Base-by-base conservation (phyloP, 1,140 invertebrate species). In the Polyergus mexicanus region DNA sequence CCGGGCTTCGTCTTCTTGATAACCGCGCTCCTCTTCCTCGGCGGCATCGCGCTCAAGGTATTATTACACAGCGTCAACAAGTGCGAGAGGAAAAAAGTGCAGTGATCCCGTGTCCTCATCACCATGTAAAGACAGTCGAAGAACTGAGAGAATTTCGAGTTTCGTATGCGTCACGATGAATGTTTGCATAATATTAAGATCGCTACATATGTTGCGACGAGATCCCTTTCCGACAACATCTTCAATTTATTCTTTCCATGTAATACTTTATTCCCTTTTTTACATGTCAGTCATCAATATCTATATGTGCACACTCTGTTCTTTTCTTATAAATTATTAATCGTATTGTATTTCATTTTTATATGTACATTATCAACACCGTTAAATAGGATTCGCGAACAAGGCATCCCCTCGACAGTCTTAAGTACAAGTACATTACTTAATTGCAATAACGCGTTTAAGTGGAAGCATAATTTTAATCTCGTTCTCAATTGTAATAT, bases 1-100 rank as follows among this genome's bases (percentile, higher is more conserved):
- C 95, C 95, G 1, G 95, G 95, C 35, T 95, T 94, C 54, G 72
- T 95, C 38, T 95, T 95, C 72, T 91, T 95, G 0, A 78, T 94
- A 0, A 77, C 84, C 0, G 91, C 94, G 0, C 63, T 95, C 2
- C 22, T 94, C 16, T 93, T 93, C 19, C 90, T 95, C 63, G 94
- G 92, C 5, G 88, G 85, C 13, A 94, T 95, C 74, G 92, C 92
- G 0, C 85, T 92, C 28, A 94, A 93, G 77, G 88, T 95, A 10
- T 88, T 95, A 76, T 91, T 92, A 60, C 91, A 93, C 75, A 89
- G 78, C 38, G n/a, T 22, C 3, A 51, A 47, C 11, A 87, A 60
- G 28, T 85, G 84, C 38, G 81, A 88, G 32, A 93, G 90, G 58
- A 86, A 80, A 54, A 93, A 93, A 81, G 69, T 66, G 7, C 77